These are phyloP conservation scores for Buphagus erythrorhynchus DNA, from an alignment of 2,797 vertebrate genomes.

Conservation along the genomic window DNA sequence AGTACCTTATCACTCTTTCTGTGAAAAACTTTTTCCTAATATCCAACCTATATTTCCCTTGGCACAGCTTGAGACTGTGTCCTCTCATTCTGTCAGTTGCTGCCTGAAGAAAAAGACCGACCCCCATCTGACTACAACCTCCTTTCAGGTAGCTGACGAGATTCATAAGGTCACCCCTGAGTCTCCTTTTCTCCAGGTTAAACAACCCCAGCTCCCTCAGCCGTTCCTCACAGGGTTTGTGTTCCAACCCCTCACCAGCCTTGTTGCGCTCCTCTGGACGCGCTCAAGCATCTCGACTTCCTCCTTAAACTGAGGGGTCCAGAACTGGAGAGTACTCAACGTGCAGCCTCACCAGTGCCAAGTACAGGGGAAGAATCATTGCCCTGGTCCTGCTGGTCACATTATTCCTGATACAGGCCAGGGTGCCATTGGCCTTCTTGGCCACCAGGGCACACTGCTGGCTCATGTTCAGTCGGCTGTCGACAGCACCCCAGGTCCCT, in stretches of 20 bases:
- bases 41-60: background rate
- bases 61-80: background rate
- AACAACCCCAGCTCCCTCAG: background rate
- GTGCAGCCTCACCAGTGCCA: background rate
- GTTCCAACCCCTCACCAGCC: background rate
- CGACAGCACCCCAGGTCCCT: background rate
- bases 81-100: background rate
- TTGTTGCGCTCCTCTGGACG: background rate
- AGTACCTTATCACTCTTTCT: background rate
- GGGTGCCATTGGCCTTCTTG: background rate
- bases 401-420: background rate
- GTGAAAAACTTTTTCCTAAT: background rate
- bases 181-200: background rate
- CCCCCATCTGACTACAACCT: background rate
- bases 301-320: background rate
- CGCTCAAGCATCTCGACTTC: fast-evolving
- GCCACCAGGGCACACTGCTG: background rate
- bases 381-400: background rate
- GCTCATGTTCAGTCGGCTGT: background rate
- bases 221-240: background rate
- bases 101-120: too few relatives aligned
- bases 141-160: background rate
- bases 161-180: background rate
- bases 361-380: background rate
- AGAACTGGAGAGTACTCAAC: background rate